A percentile compares a stretch with the other conserved stretches of the same genome.
Evolutionary conservation across 2,113 vertebrate species (phyloP).

Genomic region (Phrynocephalus versicolor): DNA sequence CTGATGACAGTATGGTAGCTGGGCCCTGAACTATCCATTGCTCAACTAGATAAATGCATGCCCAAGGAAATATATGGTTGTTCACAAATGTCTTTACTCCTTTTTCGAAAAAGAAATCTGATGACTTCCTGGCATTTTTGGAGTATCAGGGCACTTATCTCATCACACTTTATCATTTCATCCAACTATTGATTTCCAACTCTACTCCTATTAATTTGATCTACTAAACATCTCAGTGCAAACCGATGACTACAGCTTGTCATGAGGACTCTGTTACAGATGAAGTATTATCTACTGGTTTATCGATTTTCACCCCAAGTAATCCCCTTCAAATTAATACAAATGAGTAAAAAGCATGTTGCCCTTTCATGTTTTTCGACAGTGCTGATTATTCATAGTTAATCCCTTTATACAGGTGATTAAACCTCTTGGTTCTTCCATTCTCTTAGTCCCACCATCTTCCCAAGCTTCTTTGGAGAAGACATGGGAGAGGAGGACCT

Average conservation of each 20-base stretch:
- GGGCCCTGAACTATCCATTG: neutral
- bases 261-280: neutral
- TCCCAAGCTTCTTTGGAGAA: too few relatives aligned
- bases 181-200: constrained; percentile 48
- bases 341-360: constrained; percentile 28
- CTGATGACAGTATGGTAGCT: neutral
- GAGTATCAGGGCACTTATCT: neutral
- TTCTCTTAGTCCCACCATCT: too few relatives aligned
- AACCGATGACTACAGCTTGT: constrained; percentile 19
- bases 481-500: too few relatives aligned
- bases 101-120: neutral
- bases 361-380: constrained; percentile 17
- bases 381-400: neutral
- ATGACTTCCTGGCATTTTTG: neutral
- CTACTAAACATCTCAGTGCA: constrained; percentile 47
- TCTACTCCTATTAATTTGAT: constrained; percentile 37
- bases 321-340: constrained; percentile 18
- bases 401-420: neutral
- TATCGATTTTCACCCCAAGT: neutral
- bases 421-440: too few relatives aligned
- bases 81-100: neutral
- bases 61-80: neutral
- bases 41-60: neutral
- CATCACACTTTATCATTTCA: constrained; percentile 47
- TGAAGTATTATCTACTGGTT: constrained; percentile 24